Evolutionary conservation across 2,113 vertebrate species (phyloP), one percentile per base, ranked within the genome.

Genomic region (Lethenteron camtschaticum): DNA sequence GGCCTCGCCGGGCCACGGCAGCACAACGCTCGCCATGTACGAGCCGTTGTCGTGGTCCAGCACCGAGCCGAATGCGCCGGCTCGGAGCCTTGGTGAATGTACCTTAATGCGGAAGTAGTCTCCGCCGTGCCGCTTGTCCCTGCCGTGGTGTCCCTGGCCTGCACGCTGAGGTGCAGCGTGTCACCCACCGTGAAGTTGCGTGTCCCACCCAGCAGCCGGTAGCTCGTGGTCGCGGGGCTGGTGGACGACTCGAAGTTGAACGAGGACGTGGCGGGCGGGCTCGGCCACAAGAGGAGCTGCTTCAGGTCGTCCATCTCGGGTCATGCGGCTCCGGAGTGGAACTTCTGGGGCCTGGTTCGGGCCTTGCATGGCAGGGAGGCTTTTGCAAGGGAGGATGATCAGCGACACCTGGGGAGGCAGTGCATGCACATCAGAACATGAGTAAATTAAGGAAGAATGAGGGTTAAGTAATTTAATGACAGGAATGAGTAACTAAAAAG

Each of bases 41-140:
- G 68, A 75, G 4, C 77, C 77, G 57, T 78, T 76, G 10, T 16
- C 9, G 55, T 75, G 73, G 68, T 76, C 76, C 9, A 12, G 55
- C 58, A 77, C 74, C 8, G 72, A 57, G 11, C 77, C 76, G 16
- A 71, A 75, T 3, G 74, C 72, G 68, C 77, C 76, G 14, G 77
- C 77, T 56, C 75, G 75, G 2, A 72, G 58, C 55, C 71, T 69
- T 4, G 9, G 3, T n/a, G 72, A 72, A 66, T 76, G 73, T 8
- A 78, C 68, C 70, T 76, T 77, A 12, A 73, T 75, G 59, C 73
- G 73, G 68, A 77, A 78, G 71, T 75, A 77, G 69, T 78, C 76
- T 1, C 77, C 77, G 11, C 77, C 77, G 20, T 77, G 74, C 20
- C 41, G 13, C 63, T 78, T 78, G 6, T 57, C 70, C 9, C 13